These are phyloP conservation scores for Euplexia lucipara DNA, from an alignment of 2,888 invertebrate genomes.

Conservation along the genomic window DNA sequence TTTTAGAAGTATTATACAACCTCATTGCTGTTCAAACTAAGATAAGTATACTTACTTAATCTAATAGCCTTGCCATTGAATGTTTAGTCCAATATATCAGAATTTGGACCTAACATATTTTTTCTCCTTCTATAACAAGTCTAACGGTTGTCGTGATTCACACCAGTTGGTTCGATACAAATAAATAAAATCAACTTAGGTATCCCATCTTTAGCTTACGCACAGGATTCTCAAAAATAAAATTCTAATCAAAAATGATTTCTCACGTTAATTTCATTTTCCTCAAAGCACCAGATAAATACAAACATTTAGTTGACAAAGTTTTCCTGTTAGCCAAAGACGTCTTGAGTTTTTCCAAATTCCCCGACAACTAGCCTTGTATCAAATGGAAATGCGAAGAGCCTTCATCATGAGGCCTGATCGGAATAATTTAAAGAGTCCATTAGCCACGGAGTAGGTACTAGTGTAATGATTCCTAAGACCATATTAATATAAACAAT, in stretches of 20 bases:
- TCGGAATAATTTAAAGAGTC: conserved; percentile 17
- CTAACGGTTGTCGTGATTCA: too few species aligned
- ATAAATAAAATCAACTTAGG: too few species aligned
- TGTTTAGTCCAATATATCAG: too few species aligned
- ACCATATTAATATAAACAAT: conserved; percentile 12
- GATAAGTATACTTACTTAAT: too few species aligned
- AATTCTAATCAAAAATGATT: neutral
- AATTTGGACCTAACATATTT: too few species aligned
- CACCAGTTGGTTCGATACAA: too few species aligned
- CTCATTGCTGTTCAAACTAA: too few species aligned
- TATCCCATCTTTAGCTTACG: neutral
- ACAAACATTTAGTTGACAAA: neutral
- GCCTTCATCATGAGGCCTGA: conserved; percentile 12
- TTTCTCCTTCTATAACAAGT: too few species aligned
- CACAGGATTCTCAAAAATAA: neutral
- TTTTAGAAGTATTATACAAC: too few species aligned
- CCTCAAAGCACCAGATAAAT: conserved; percentile 12
- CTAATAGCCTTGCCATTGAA: too few species aligned
- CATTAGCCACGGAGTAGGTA: conserved; percentile 23
- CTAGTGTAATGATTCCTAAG: conserved; percentile 24
- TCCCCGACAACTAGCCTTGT: neutral
- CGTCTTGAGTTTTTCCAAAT: conserved; percentile 45
- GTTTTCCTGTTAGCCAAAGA: conserved; percentile 43
- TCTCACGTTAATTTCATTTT: neutral
- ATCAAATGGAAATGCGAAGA: conserved; percentile 38